Evolutionary conservation across 2,888 invertebrate species (phyloP).

Genomic region (Bombylius discolor): DNA sequence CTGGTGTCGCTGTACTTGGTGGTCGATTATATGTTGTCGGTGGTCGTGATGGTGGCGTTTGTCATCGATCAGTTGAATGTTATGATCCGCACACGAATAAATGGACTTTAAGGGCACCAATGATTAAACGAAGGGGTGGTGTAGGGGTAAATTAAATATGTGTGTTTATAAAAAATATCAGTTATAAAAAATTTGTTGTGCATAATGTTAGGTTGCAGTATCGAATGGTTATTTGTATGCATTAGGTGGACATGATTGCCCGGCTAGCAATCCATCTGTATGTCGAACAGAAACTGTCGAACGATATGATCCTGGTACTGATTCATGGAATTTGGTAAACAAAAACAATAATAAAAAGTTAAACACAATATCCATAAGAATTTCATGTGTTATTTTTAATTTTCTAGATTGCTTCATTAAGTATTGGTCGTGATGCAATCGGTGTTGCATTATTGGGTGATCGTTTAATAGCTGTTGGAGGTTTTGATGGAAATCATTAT

Average conservation of each 20-base stretch:
- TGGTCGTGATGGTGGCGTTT: conserved; percentile 82
- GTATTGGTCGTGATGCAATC: conserved; percentile 74
- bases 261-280: conserved; percentile 72
- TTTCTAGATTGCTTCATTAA: conserved; percentile 57
- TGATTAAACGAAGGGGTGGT: conserved; percentile 75
- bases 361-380: not conserved
- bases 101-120: conserved; percentile 75
- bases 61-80: conserved; percentile 80
- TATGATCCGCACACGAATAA: conserved; percentile 59
- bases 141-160: conserved; percentile 54
- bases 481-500: conserved; percentile 84
- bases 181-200: not conserved
- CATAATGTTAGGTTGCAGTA: conserved; percentile 48
- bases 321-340: conserved; percentile 65
- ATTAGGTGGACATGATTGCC: conserved; percentile 87
- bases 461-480: conserved; percentile 66
- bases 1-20: conserved; percentile 78
- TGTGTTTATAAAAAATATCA: not conserved
- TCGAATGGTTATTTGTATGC: conserved; percentile 83
- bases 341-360: not conserved
- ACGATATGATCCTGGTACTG: conserved; percentile 64
- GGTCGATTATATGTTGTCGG: conserved; percentile 82
- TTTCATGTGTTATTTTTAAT: not conserved
- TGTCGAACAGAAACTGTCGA: conserved; percentile 81
- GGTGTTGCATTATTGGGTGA: conserved; percentile 74